Conservation (phyloP, 2,113 vertebrate species). For the Nerophis ophidion region DNA sequence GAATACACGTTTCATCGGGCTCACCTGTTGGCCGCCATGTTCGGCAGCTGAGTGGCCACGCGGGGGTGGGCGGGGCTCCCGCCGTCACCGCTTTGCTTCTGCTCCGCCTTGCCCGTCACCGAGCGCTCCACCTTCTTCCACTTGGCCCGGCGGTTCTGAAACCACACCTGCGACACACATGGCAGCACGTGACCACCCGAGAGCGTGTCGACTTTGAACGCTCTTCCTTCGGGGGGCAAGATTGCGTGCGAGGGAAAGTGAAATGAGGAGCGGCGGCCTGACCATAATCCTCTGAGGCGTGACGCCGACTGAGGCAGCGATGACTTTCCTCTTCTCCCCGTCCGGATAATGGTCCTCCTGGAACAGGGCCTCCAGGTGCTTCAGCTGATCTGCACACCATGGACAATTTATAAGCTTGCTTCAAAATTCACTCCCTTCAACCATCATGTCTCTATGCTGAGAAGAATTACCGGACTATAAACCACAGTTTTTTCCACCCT, state of each 20-base stretch:
- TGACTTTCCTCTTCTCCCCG: constrained; percentile 82
- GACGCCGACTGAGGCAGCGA: constrained; percentile 83
- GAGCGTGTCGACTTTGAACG: no score
- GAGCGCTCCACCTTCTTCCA: constrained; percentile 81
- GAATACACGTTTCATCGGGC: not conserved
- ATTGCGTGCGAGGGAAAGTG: not conserved
- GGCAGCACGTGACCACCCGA: not conserved
- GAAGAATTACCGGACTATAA: no score
- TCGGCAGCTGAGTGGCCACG: constrained; percentile 23
- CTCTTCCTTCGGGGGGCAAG: not conserved
- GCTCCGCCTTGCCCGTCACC: constrained; percentile 52
- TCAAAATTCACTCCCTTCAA: no score
- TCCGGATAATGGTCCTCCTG: constrained; percentile 93
- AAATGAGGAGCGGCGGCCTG: constrained; percentile 17
- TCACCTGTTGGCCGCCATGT: constrained; percentile 42
- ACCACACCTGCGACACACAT: constrained; percentile 82
- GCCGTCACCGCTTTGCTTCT: constrained; percentile 31
- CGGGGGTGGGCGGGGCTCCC: constrained; percentile 32
- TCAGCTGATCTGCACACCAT: constrained; percentile 78
- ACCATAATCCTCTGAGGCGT: constrained; percentile 92
- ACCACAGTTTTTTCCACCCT: no score
- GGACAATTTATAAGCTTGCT: no score
- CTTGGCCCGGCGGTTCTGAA: constrained; percentile 94
- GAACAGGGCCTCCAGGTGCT: constrained; percentile 83
- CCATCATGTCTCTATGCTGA: no score